Conservation (phyloP, 2,888 invertebrate species). For the Ophioninae sp. region DNA sequence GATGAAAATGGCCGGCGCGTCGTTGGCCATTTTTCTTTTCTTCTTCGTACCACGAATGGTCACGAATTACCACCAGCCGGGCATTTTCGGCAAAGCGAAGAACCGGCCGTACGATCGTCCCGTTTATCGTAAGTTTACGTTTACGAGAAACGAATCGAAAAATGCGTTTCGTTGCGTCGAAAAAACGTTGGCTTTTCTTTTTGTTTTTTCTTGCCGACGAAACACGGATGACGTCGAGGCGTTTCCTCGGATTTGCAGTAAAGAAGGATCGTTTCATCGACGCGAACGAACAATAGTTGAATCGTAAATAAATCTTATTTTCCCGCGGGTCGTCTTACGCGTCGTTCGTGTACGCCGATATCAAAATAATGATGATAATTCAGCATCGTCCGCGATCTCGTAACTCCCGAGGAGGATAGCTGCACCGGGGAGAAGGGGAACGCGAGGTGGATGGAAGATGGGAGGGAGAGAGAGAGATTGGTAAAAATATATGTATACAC, state of each 20-base stretch:
- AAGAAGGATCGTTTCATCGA: constrained; percentile 59
- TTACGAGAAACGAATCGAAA: not conserved
- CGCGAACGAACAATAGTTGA: constrained; percentile 57
- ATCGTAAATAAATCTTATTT: constrained; percentile 38
- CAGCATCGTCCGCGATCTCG: constrained; percentile 59
- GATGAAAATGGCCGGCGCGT: not conserved
- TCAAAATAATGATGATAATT: constrained; percentile 63
- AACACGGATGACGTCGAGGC: not conserved
- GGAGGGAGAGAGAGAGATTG: constrained; percentile 35
- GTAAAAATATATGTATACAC: constrained; percentile 29
- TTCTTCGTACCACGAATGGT: too few species aligned
- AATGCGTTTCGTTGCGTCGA: not conserved
- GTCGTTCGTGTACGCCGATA: constrained; percentile 56
- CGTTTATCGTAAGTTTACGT: too few species aligned
- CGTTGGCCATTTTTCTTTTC: too few species aligned
- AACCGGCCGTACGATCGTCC: too few species aligned
- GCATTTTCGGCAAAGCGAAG: too few species aligned
- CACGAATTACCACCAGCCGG: too few species aligned
- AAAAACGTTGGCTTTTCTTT: not conserved
- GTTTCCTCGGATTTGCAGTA: constrained; percentile 56
- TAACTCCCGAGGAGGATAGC: constrained; percentile 53
- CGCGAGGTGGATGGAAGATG: constrained; percentile 39
- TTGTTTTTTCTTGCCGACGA: too few species aligned
- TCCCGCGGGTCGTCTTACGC: constrained; percentile 41
- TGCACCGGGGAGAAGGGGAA: constrained; percentile 47